Conservation (phyloP, 2,113 vertebrate genomes). For the Corvus cornix region DNA sequence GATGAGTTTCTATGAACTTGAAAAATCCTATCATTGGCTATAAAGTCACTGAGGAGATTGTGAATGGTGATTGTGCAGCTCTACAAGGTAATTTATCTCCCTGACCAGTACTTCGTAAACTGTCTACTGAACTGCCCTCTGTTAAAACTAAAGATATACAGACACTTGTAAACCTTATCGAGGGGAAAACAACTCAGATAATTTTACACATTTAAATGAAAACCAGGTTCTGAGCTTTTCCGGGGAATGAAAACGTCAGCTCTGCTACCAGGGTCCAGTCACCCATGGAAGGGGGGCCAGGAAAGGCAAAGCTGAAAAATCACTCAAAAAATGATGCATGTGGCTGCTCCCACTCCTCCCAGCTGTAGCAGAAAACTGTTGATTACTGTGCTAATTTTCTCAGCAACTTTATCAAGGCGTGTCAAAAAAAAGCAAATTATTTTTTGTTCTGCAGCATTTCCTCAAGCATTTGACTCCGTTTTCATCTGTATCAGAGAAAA, state of each 20-base stretch:
- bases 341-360: not conserved
- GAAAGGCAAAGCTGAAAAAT: not conserved
- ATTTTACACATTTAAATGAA: conserved; percentile 67
- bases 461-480: not conserved
- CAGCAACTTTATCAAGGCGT: not conserved
- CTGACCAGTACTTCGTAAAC: conserved; percentile 65
- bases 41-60: conserved; percentile 58
- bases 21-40: conserved; percentile 66
- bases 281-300: not conserved
- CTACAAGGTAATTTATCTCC: conserved; percentile 56
- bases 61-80: conserved; percentile 35
- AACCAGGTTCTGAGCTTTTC: conserved; percentile 31
- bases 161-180: conserved; percentile 67
- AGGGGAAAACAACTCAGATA: conserved; percentile 63
- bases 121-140: conserved; percentile 65
- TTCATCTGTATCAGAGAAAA: not conserved
- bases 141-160: conserved; percentile 65
- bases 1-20: conserved; percentile 69
- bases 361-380: not conserved
- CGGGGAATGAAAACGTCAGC: conserved; percentile 18
- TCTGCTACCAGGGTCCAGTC: not conserved
- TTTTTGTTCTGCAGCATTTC: not conserved
- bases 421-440: not conserved
- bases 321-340: not conserved
- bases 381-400: not conserved